Evolutionary conservation across 2,113 vertebrate species (phyloP).

Genomic region (Tympanuchus pallidicinctus): DNA sequence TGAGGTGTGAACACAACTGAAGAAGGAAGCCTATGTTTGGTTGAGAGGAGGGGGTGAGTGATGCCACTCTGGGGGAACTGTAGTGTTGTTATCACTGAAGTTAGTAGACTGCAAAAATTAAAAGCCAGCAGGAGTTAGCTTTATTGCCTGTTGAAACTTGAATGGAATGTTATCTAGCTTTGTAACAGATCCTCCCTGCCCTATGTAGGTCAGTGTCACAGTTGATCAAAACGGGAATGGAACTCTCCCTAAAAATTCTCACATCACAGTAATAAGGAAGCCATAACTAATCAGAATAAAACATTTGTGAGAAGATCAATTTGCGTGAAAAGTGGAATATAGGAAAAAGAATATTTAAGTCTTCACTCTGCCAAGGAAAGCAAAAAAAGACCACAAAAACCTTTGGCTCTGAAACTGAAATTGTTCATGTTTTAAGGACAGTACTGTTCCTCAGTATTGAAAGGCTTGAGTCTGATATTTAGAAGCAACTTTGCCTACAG

Average conservation of each 20-base stretch:
- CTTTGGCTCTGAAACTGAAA: not conserved
- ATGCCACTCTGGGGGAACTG: not conserved
- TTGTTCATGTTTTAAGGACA: not conserved
- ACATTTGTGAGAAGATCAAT: not conserved
- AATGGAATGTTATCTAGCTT: constrained; percentile 28
- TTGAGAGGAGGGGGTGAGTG: not conserved
- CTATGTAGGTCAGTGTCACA: not conserved
- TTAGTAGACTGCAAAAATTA: not conserved
- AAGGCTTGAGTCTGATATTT: not conserved
- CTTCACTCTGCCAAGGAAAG: not conserved
- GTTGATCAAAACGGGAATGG: not conserved
- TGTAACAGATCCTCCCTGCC: not conserved
- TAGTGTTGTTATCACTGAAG: not conserved
- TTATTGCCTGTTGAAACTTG: constrained; percentile 21
- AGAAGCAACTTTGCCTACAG: not conserved
- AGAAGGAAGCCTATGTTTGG: not conserved
- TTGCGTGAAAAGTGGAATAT: not conserved
- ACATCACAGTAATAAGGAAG: not conserved
- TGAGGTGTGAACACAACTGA: not conserved
- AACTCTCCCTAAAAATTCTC: not conserved
- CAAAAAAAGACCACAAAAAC: not conserved
- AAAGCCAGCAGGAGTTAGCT: not conserved
- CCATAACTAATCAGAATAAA: not conserved
- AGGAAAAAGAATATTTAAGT: not conserved
- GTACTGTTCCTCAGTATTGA: not conserved